Base-by-base conservation (phyloP, 2,888 invertebrate species). In the Litoditis marina region DNA sequence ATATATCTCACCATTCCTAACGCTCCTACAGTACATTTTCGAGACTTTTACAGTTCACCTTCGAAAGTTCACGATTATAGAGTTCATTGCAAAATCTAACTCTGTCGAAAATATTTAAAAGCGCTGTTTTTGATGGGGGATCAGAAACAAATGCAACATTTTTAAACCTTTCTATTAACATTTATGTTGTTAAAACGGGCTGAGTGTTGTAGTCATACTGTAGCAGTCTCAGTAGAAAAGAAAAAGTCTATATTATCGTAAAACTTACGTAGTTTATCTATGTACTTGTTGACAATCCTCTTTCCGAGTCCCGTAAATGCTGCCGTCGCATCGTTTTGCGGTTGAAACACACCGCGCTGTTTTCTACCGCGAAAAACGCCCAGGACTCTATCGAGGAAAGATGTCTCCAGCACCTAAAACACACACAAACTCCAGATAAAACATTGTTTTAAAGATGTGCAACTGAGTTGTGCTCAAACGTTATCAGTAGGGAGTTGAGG, bases 301-400 rank as follows among this genome's bases (percentile, higher is more conserved):
- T 52, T 60, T 42, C 60, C 60, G 7, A 60, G 32, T 60, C 60
- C 60, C 7, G 28, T 36, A 30, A 60, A 36, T 2, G 60, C 60
- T 13, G 39, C 28, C 16, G 60, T 28, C 13, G 44, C 31, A 31
- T 60, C 60, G 32, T 60, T 51, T 32, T 52, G 51, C 2, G 52
- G 60, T 6, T 60, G 39, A 13, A 49, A 31, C 4, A 19, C 16
- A 13, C 52, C 39, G 5, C 44, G 32, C 3, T 46, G n/a, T 22
- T 16, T 22, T 22, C 60, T 39, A n/a, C 52, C 52, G 30, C 60
- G 60, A 32, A 60, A 60, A 13, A 52, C 51, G 3, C 42, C n/a
- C 31, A 60, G 44, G 7, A 60, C 34, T 16, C 53, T 32, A 39
- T 60, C 60, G 22, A 60, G 46, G 19, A 60, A 60, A 8, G 60